Evolutionary conservation across 2,888 invertebrate genomes (phyloP).

Genomic region (Tachina grossa): DNA sequence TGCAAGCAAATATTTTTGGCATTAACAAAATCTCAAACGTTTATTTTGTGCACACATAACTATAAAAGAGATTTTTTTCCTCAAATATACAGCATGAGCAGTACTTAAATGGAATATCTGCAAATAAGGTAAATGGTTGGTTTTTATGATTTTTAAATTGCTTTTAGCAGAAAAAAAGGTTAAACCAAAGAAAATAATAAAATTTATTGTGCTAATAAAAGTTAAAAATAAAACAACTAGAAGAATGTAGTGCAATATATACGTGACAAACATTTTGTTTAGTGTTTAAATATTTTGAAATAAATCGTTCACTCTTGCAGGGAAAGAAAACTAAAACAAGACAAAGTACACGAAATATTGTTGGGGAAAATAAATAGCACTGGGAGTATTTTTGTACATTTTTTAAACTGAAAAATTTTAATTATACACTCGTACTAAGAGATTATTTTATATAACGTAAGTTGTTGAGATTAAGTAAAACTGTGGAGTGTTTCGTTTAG

Average conservation of each 20-base stretch:
- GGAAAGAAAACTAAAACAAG: too few relatives aligned
- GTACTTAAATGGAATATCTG: constrained; percentile 34
- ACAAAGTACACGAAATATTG: too few relatives aligned
- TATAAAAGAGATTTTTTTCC: background rate
- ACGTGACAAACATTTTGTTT: background rate
- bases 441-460: too few relatives aligned
- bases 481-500: too few relatives aligned
- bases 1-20: background rate
- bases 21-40: constrained; percentile 3
- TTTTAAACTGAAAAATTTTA: too few relatives aligned
- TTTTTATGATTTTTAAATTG: constrained; percentile 10
- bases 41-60: background rate
- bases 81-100: background rate
- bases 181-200: background rate
- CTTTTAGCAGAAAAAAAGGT: background rate
- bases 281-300: background rate
- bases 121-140: constrained; percentile 25
- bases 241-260: background rate
- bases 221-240: background rate
- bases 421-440: too few relatives aligned
- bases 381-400: too few relatives aligned
- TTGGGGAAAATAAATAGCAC: too few relatives aligned
- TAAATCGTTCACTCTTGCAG: too few relatives aligned
- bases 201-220: constrained; percentile 7
- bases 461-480: too few relatives aligned